Base-by-base conservation (phyloP, 2,113 vertebrate genomes). In the Felis chaus region DNA sequence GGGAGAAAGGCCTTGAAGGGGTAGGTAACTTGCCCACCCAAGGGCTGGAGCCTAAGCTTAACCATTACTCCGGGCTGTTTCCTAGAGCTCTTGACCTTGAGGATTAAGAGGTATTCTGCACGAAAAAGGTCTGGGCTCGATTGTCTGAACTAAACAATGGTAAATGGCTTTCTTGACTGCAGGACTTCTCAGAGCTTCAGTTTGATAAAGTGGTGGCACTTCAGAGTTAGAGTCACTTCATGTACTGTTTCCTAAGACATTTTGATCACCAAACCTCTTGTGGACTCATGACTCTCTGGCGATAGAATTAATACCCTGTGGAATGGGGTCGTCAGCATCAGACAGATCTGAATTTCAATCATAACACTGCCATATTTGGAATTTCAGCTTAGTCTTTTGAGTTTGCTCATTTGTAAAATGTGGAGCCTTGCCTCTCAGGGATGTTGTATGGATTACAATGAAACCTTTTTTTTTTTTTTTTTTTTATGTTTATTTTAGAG, bases 241-340 rank as follows among this genome's bases (percentile, higher is more conserved):
- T 55, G 14, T 39, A 19, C 73, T 1, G 0, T 66, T 41, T 61
- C 71, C 80, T 66, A 21, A 21, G 61, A 48, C 81, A 10, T 93
- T 25, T 82, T n/a, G 39, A 74, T 25, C 74, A 78, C 55, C 12
- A 21, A 57, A 13, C 27, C n/a, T 81, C 68, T 57, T 1, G 5
- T 25, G 4, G 53, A 18, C 29, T 25, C n/a, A 0, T 18, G 79
- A 27, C 2, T 21, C 7, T 74, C 66, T 50, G 80, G 25, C 89
- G 53, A 5, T 82, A 16, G 3, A 45, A 15, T 82, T 23, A 21
- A 5, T 36, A 4, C 33, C 48, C 4, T 2, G 1, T 23, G 71
- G 36, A 48, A 16, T 0, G 1, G 48, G 5, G 21, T 18, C 5
- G 2, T 61, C 33, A 15, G n/a, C 0, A 0, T 53, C 65, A 41